Conservation (phyloP, 1,140 invertebrate genomes). For the Cepaea nemoralis region DNA sequence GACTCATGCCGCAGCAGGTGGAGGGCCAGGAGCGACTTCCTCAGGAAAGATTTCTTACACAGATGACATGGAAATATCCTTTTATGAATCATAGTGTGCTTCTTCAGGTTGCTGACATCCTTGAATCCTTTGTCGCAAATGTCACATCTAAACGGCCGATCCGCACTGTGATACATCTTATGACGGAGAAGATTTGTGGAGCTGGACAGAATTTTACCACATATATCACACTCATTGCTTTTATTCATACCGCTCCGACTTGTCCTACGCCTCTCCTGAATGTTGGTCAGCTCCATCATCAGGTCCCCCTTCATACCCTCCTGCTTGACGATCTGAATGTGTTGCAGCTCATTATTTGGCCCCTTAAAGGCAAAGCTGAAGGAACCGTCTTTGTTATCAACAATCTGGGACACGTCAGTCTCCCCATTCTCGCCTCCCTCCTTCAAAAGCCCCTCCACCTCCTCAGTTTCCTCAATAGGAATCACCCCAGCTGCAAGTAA, state of each 20-base stretch:
- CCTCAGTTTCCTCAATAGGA: background rate
- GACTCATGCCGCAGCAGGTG: conserved; percentile 28
- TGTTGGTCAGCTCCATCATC: conserved; percentile 27
- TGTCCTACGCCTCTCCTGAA: background rate
- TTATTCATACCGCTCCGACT: background rate
- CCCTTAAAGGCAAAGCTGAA: conserved; percentile 35
- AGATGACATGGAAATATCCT: conserved; percentile 34
- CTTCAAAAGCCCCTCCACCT: conserved; percentile 6
- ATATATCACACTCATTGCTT: conserved; percentile 38
- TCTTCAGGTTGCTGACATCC: conserved; percentile 38
- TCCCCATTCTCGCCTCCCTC: conserved; percentile 6
- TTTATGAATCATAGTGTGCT: conserved; percentile 38
- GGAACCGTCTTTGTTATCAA: conserved; percentile 27
- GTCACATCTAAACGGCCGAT: conserved; percentile 38
- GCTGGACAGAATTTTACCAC: conserved; percentile 34
- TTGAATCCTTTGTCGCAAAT: conserved; percentile 38
- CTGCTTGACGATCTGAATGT: conserved; percentile 36
- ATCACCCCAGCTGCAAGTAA: background rate
- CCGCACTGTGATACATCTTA: conserved; percentile 40
- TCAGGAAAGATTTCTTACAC: conserved; percentile 38
- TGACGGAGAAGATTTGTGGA: conserved; percentile 41
- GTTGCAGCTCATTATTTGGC: conserved; percentile 38
- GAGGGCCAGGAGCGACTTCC: conserved; percentile 25
- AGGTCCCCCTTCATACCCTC: conserved; percentile 31
- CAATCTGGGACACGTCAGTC: conserved; percentile 14